Evolutionary conservation across 2,888 invertebrate species (phyloP).

Genomic region (Drosophila yooni): DNA sequence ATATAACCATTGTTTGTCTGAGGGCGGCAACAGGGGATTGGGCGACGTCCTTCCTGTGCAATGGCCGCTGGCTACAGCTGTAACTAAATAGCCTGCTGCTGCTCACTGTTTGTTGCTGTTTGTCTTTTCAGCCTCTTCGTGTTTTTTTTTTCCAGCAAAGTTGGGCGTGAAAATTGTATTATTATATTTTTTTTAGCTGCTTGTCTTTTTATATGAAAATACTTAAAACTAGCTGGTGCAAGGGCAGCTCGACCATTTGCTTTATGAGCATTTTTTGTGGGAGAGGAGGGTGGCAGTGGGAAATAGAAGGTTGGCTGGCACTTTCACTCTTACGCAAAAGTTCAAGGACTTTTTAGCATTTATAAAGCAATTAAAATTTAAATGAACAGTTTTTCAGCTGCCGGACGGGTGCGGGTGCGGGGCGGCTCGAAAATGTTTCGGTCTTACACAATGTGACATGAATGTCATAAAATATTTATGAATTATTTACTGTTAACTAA

Average conservation of each 20-base stretch:
- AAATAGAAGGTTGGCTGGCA: conserved; percentile 22
- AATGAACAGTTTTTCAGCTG: conserved; percentile 76
- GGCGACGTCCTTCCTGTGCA: conserved; percentile 62
- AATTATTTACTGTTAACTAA: conserved; percentile 69
- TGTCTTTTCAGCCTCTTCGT: conserved; percentile 45
- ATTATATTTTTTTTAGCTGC: conserved; percentile 59
- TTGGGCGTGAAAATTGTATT: conserved; percentile 74
- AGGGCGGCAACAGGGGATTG: conserved; percentile 15
- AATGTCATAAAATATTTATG: conserved; percentile 64
- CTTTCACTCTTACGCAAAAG: conserved; percentile 75
- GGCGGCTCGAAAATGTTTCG: conserved; percentile 43
- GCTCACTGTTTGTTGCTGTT: conserved; percentile 49
- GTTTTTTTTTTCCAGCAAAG: conserved; percentile 40
- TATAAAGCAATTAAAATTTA: conserved; percentile 84
- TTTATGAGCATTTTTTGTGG: conserved; percentile 42
- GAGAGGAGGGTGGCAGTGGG: conserved; percentile 11
- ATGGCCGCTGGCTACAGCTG: conserved; percentile 60
- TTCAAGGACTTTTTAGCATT: conserved; percentile 83
- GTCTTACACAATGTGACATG: conserved; percentile 70
- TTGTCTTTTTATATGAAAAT: conserved; percentile 42
- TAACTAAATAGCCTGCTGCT: conserved; percentile 60
- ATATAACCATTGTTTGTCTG: conserved; percentile 60
- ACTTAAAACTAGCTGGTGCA: conserved; percentile 56
- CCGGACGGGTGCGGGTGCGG: conserved; percentile 15
- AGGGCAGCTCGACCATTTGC: conserved; percentile 55